A percentile compares a stretch with the other conserved stretches of the same genome.
Evolutionary conservation across 2,797 vertebrate species (phyloP).

Genomic region (Peromyscus eremicus): DNA sequence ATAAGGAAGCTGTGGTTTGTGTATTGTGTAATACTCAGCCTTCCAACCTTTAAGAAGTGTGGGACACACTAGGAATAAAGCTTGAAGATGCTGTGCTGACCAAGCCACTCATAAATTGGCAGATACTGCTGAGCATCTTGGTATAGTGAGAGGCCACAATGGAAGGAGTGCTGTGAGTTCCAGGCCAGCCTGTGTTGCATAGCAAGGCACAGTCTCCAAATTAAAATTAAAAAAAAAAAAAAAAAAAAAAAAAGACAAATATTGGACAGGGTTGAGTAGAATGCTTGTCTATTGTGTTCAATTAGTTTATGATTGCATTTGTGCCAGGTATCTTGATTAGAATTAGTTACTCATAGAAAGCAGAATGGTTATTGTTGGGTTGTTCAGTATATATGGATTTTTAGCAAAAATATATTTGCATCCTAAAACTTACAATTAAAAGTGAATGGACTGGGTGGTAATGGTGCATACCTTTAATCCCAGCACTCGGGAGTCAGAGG

Average conservation of each 20-base stretch:
- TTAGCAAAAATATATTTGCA: not conserved
- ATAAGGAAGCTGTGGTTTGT: not conserved
- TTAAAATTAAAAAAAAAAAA: not conserved
- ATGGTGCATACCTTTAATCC: not conserved
- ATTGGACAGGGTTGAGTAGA: not conserved
- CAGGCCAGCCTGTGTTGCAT: not conserved
- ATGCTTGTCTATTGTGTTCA: not conserved
- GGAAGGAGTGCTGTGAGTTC: not conserved
- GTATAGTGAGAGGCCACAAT: not conserved
- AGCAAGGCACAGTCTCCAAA: not conserved
- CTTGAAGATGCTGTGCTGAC: not conserved
- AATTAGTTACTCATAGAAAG: conserved; percentile 17
- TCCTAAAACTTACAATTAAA: conserved; percentile 16
- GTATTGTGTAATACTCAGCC: not conserved
- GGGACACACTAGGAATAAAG: not conserved
- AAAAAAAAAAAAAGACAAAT: not conserved
- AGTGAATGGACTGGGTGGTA: not conserved
- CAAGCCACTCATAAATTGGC: not conserved
- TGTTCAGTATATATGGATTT: conserved; percentile 22
- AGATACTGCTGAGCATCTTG: not conserved
- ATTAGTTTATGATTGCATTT: not conserved
- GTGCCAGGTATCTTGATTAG: not conserved
- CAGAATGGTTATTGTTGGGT: not conserved
- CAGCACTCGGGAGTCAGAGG: not conserved
- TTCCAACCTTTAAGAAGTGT: not conserved